Evolutionary conservation across 2,113 vertebrate species (phyloP).

Genomic region (Trinectes maculatus): DNA sequence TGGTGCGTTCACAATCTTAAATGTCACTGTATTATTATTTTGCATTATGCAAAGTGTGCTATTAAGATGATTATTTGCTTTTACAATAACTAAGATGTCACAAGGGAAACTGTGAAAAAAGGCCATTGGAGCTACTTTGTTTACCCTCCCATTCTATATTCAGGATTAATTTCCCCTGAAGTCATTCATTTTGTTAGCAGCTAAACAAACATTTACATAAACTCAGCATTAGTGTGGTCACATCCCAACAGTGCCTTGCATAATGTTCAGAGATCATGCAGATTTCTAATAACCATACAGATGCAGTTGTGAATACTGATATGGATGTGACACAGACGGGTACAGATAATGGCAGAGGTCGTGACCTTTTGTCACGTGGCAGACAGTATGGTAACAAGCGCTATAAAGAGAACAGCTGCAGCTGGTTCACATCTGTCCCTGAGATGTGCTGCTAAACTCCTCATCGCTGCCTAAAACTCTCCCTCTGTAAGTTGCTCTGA

Average conservation of each 20-base stretch:
- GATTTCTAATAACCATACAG: neutral
- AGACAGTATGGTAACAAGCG: neutral
- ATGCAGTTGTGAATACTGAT: neutral
- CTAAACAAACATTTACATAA: neutral
- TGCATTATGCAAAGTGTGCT: neutral
- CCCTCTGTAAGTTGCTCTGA: neutral
- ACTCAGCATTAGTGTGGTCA: neutral
- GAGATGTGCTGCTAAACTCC: neutral
- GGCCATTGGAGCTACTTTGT: neutral
- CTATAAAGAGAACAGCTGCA: neutral
- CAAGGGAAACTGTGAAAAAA: neutral
- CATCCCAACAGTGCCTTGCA: neutral
- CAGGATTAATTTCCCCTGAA: neutral
- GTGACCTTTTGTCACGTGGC: neutral
- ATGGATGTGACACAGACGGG: neutral
- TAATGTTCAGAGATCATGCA: neutral
- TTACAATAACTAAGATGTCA: neutral
- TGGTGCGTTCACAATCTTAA: too few relatives aligned
- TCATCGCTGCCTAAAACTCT: neutral
- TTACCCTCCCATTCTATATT: neutral
- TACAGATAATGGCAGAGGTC: neutral
- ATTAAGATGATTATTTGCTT: neutral
- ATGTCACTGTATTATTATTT: too few relatives aligned
- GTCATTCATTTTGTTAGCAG: neutral
- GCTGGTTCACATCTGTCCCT: neutral